A percentile compares a stretch with the other conserved stretches of the same genome.
Conservation (phyloP, 2,113 vertebrate species). For the Octodon degus region DNA sequence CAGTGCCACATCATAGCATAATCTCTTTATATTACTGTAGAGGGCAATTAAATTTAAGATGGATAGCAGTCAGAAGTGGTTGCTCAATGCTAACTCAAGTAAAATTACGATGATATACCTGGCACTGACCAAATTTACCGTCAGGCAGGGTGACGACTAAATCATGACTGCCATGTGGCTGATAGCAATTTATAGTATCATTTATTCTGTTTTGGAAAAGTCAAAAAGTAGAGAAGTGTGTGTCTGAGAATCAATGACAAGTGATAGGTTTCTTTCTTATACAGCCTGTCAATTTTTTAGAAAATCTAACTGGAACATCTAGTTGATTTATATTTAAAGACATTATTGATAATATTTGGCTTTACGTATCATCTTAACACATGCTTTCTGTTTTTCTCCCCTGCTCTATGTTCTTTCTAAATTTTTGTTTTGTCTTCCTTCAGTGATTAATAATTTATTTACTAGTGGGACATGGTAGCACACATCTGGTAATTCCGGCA, state of each 20-base stretch:
- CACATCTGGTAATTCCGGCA: not conserved
- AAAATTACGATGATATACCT: not conserved
- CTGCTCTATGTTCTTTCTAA: constrained; percentile 8
- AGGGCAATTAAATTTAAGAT: not conserved
- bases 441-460: not conserved
- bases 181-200: not conserved
- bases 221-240: not conserved
- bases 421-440: constrained; percentile 4
- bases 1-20: not conserved
- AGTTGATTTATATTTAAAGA: not conserved
- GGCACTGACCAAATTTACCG: not conserved
- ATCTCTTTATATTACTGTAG: constrained; percentile 3
- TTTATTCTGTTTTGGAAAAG: not conserved
- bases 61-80: not conserved
- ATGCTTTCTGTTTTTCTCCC: not conserved
- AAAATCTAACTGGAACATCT: not conserved
- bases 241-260: not conserved
- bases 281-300: not conserved
- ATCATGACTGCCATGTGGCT: not conserved
- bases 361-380: not conserved
- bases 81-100: not conserved
- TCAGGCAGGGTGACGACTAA: too few relatives aligned
- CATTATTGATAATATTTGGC: not conserved
- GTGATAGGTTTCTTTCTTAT: not conserved
- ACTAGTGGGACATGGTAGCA: not conserved